Base-by-base conservation (phyloP, 2,797 vertebrate species). In the Lemur catta region DNA sequence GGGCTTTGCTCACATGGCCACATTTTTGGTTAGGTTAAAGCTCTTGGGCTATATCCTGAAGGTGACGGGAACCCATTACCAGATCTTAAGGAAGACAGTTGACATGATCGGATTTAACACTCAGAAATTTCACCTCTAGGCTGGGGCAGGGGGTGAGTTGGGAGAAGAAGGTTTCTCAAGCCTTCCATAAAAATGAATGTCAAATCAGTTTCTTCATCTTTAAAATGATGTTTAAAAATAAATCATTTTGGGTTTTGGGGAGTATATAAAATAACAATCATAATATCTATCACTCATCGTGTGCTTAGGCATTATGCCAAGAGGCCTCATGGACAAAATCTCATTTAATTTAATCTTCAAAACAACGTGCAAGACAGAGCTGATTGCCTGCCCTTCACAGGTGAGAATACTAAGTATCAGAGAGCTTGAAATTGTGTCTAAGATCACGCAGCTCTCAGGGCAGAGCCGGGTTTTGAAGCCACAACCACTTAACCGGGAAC, bases 191-290 rank as follows among this genome's bases (percentile, higher is more conserved):
- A 96, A 95, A 74, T 11, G 57, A 94, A 89, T 71, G 91, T 95
- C 85, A 91, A 81, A 96, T 91, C 86, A 43, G 69, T 75, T 86
- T 96, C 65, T 80, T 86, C 94, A 75, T 86, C 87, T 93, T 92
- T 46, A 78, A 91, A 84, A 88, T n/a, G 81, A 88, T 85, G 71
- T 63, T 87, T 69, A 90, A 88, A 94, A 96, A 81, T 57, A 85
- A 61, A 63, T 97, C 85, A 50, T 81, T 46, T 91, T 57, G 81
- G 75, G 59, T 81, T 80, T 61, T 11, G 57, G 74, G 55, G 89
- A 93, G 67, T 69, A 17, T 20, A 46, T n/a, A 65, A 91, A 85
- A 67, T 78, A 91, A 38, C 63, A 55, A 35, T 81, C n/a, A 0
- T 63, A 33, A 6, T 26, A 72, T 33, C 95, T 61, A 52, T 82